Conservation (phyloP, 2,797 vertebrate species). For the Siniperca obscura region DNA sequence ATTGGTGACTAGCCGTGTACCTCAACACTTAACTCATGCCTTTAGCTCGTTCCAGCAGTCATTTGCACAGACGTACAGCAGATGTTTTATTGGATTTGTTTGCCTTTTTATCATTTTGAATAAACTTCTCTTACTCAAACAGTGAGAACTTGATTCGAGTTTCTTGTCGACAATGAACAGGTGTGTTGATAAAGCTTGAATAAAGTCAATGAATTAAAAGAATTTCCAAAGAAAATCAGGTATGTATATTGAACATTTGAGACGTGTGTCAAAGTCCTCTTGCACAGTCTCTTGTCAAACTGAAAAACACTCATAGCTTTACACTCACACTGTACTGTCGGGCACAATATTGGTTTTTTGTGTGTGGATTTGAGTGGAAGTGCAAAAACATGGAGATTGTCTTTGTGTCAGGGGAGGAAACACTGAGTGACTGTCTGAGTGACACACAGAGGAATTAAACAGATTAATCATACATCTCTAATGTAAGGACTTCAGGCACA, state of each 20-base stretch:
- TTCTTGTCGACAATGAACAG: constrained; percentile 15
- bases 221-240: neutral
- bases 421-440: neutral
- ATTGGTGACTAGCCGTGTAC: constrained; percentile 37
- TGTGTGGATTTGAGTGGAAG: neutral
- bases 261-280: neutral
- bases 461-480: constrained; percentile 17
- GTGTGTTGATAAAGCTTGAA: neutral
- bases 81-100: constrained; percentile 55
- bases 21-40: constrained; percentile 45
- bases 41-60: constrained; percentile 52
- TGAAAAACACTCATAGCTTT: neutral
- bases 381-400: constrained; percentile 30
- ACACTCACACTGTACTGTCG: neutral
- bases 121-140: constrained; percentile 66
- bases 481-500: constrained; percentile 32
- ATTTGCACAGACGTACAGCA: constrained; percentile 65
- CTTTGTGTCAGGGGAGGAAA: rapidly evolving
- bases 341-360: neutral
- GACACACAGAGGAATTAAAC: constrained; percentile 9
- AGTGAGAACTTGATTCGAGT: constrained; percentile 10
- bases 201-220: neutral
- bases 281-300: neutral
- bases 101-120: constrained; percentile 71
- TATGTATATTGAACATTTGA: neutral